phyloP scores from a whole-genome alignment of 2,888 invertebrate genomes.

The Artemia sp. region DNA sequence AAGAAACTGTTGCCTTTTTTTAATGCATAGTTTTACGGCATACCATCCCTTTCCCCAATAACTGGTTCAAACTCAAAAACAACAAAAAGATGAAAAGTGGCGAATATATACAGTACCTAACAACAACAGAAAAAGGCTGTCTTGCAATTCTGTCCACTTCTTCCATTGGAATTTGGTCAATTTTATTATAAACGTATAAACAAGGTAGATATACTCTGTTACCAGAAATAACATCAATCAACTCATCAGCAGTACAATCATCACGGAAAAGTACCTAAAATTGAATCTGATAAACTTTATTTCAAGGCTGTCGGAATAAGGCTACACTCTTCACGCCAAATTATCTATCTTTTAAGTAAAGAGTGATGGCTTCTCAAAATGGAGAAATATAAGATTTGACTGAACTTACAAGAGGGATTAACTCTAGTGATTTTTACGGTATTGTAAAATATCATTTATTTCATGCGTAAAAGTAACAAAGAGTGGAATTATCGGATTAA shows the following conservation, averaged over 20 bases:
- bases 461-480: no score
- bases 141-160: conserved; percentile 88
- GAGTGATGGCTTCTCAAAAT: no score
- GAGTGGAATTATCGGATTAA: no score
- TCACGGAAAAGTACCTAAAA: conserved; percentile 70
- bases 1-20: neutral
- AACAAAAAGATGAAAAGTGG: conserved; percentile 19
- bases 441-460: no score
- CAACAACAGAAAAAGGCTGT: conserved; percentile 70
- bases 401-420: no score
- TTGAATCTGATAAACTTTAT: neutral
- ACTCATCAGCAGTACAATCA: conserved; percentile 84
- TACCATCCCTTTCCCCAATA: neutral
- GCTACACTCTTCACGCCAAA: no score
- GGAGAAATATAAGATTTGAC: no score
- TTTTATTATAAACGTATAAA: conserved; percentile 97
- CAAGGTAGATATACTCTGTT: conserved; percentile 93
- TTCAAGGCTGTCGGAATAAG: no score
- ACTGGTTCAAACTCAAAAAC: neutral
- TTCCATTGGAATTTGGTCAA: conserved; percentile 97
- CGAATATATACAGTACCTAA: conserved; percentile 46
- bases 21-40: neutral
- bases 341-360: no score
- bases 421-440: no score
- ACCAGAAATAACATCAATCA: conserved; percentile 93